phyloP scores from a whole-genome alignment of 2,888 invertebrate genomes.

The Agrochola lychnidis region DNA sequence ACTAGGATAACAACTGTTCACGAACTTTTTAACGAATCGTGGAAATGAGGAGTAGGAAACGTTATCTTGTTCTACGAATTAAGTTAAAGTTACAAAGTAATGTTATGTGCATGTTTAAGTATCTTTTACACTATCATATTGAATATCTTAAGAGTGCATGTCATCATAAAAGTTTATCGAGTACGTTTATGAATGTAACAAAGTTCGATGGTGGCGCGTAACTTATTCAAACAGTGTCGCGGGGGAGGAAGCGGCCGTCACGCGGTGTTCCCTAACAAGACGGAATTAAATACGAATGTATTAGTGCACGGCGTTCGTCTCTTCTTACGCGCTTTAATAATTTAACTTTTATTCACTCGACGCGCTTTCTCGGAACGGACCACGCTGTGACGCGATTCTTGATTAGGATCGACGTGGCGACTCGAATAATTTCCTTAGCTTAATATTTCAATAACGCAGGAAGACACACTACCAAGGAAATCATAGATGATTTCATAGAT shows the following conservation, averaged over 20 bases:
- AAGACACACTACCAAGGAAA: conserved; percentile 63
- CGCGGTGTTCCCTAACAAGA: conserved; percentile 83
- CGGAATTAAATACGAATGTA: conserved; percentile 87
- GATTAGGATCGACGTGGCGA: conserved; percentile 80
- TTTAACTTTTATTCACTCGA: conserved; percentile 83
- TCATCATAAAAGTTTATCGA: conserved; percentile 64
- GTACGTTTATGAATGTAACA: conserved; percentile 64
- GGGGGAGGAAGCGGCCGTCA: conserved; percentile 85
- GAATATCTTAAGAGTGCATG: conserved; percentile 44
- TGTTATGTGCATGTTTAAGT: conserved; percentile 38
- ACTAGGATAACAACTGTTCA: conserved; percentile 33
- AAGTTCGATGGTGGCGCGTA: conserved; percentile 71
- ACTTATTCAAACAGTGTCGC: conserved; percentile 83
- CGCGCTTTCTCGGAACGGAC: conserved; percentile 81
- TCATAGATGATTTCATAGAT: conserved; percentile 66
- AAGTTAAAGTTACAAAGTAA: conserved; percentile 38
- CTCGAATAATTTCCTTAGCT: conserved; percentile 75
- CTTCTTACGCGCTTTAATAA: conserved; percentile 83
- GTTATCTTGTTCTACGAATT: conserved; percentile 27
- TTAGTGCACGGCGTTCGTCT: conserved; percentile 75
- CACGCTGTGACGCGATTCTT: conserved; percentile 80
- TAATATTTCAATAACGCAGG: conserved; percentile 77
- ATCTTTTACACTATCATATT: conserved; percentile 45
- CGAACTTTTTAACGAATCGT: conserved; percentile 26
- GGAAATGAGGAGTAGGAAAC: conserved; percentile 20